Conservation (phyloP, 1,140 invertebrate genomes). For the Leptopilina clavipes region DNA sequence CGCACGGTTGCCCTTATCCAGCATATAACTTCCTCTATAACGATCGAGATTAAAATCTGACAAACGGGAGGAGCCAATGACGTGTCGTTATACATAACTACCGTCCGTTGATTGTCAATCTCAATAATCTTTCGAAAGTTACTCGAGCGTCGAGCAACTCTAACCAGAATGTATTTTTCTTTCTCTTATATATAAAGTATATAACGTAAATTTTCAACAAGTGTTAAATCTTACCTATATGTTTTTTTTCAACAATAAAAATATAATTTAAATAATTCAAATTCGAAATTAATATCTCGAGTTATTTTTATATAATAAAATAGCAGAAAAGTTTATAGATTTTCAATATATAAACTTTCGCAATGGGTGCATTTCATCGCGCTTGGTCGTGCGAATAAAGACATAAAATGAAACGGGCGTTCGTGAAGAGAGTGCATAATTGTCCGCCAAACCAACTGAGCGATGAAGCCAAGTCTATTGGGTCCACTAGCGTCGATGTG, state of each 20-base stretch:
- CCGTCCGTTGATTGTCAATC: slow-evolving; percentile 22
- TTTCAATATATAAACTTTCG: neutral
- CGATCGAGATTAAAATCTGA: slow-evolving; percentile 40
- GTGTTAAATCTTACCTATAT: neutral
- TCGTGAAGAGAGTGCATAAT: slow-evolving; percentile 59
- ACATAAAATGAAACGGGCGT: slow-evolving; percentile 70
- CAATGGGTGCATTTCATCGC: slow-evolving; percentile 56
- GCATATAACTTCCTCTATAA: neutral
- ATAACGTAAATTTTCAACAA: neutral
- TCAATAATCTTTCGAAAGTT: neutral
- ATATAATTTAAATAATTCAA: too few species aligned
- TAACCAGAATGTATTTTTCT: slow-evolving; percentile 4
- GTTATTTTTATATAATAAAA: too few species aligned
- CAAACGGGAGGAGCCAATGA: slow-evolving; percentile 24
- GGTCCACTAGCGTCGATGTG: slow-evolving; percentile 63
- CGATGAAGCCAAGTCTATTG: slow-evolving; percentile 39
- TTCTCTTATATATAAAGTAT: slow-evolving; percentile 24
- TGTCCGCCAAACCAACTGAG: slow-evolving; percentile 38
- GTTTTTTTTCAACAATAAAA: too few species aligned
- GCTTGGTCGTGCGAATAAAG: slow-evolving; percentile 62
- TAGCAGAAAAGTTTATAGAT: too few species aligned
- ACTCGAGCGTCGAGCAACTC: neutral
- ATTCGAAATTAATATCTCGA: too few species aligned
- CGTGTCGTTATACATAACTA: slow-evolving; percentile 33
- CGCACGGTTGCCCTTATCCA: slow-evolving; percentile 1